Conservation (phyloP, 2,113 vertebrate genomes). For the Fregetta grallaria region DNA sequence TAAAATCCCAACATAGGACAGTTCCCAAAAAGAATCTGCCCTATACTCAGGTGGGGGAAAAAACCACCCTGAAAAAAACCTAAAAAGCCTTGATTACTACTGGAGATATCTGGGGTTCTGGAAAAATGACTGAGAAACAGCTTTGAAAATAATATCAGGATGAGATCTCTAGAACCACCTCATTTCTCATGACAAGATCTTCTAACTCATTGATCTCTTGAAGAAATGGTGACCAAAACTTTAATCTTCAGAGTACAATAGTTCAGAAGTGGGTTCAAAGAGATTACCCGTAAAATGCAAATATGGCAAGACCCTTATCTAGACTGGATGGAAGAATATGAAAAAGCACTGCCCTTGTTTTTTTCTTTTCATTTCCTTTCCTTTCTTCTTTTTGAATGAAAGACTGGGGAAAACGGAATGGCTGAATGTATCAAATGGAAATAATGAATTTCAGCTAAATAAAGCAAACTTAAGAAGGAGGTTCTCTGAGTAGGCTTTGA, state of each 20-base stretch:
- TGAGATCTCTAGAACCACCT: neutral
- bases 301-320: neutral
- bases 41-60: neutral
- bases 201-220: neutral
- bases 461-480: neutral
- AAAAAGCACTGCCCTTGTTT: neutral
- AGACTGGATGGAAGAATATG: neutral
- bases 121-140: neutral
- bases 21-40: neutral
- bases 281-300: neutral
- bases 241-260: neutral
- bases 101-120: neutral
- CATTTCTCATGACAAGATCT: neutral
- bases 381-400: neutral
- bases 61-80: no score
- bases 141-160: neutral
- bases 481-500: neutral
- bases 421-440: neutral
- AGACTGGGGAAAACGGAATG: neutral
- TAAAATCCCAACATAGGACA: neutral
- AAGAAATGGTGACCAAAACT: neutral
- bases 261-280: neutral
- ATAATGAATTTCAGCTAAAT: neutral
- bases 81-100: neutral
- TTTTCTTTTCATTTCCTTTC: accelerated